Evolutionary conservation across 2,888 invertebrate genomes (phyloP), one percentile per base, ranked within the genome.

Genomic region (Euzetes globulus): DNA sequence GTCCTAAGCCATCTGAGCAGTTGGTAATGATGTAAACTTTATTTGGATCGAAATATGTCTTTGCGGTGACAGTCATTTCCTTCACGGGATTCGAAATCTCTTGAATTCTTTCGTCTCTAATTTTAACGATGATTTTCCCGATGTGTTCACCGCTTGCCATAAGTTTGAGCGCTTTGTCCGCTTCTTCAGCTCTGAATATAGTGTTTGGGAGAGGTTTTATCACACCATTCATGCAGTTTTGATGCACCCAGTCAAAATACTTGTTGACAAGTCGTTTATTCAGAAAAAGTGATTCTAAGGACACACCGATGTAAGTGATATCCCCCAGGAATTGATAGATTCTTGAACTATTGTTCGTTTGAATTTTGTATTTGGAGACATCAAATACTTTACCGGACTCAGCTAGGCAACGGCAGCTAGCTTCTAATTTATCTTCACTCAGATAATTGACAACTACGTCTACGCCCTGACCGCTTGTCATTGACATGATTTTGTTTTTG

Each of bases 401-500:
- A n/a, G n/a, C n/a, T n/a, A n/a, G n/a, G n/a, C n/a, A n/a, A n/a
- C n/a, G n/a, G n/a, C n/a, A n/a, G n/a, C n/a, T n/a, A n/a, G n/a
- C 96, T 82, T 91, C 92, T 76, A 98, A 86, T 84, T 96, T 94
- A 80, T 96, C 94, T 80, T 90, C 95, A n/a, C 97, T 90, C 78
- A 99, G 86, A 3, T 98, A 99, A 84, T 99, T 99, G 75, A 99
- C 86, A 37, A 98, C 91, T 37, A 97, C 85, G 83, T 99, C 93
- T 17, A 98, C 97, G 77, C 97, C 85, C 79, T 88, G 88, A 50
- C 98, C 98, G 77, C 88, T 85, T 0, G 96, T 97, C 82, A 90
- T 88, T 29, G 86, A 87, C 82, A 93, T 85, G 70, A 99, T 86
- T 79, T 94, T 85, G 83, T 91, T 91, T 85, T 98, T 97, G 84